Evolutionary conservation across 1,140 invertebrate species (phyloP), one percentile per base, ranked within the genome.

Genomic region (Alviniconcha marisindica): DNA sequence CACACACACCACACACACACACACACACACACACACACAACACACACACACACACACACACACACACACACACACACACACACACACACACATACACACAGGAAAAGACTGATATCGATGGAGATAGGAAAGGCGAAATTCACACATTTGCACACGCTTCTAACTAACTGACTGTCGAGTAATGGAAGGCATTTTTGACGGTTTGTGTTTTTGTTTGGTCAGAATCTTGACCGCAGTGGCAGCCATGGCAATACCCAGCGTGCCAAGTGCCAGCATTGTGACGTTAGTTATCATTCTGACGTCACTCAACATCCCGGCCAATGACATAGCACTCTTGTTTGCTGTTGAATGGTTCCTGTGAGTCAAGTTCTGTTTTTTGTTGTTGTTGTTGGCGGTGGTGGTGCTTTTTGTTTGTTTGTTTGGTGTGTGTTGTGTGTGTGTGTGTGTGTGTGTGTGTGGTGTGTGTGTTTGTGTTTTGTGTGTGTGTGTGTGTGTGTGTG

Each of bases 321-420:
- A 89, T 38, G 84, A 85, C 15, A 87, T 92, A 24, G 88, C 90
- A 10, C 82, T 91, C 0, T 74, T 92, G 56, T 88, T 91, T 77
- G 87, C 91, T n/a, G 89, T 92, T 0, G 91, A 92, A 63, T 92
- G 91, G 89, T 84, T 89, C 31, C 54, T 92, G 91, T 91, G 87
- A 89, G 90, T 79, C 3, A 40, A 24, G 24, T n/a, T 18, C 18
- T 40, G 21, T 81, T 48, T n/a, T 31, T 73, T 21, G 10, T 18
- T 18, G 44, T 10, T 48, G 5, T 48, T 48, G 7, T 10, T 48
- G 44, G 44, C 44, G 44, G 44, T 10, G 44, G 21, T 28, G 18
- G 63, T 21, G 7, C 7, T 24, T 24, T n/a, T n/a, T n/a, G n/a
- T n/a, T n/a, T n/a, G n/a, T n/a, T n/a, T n/a, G n/a, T n/a, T n/a